A percentile compares a stretch with the other conserved stretches of the same genome.
Conservation (phyloP, 1,140 invertebrate genomes). For the Stegodyphus mimosarum region DNA sequence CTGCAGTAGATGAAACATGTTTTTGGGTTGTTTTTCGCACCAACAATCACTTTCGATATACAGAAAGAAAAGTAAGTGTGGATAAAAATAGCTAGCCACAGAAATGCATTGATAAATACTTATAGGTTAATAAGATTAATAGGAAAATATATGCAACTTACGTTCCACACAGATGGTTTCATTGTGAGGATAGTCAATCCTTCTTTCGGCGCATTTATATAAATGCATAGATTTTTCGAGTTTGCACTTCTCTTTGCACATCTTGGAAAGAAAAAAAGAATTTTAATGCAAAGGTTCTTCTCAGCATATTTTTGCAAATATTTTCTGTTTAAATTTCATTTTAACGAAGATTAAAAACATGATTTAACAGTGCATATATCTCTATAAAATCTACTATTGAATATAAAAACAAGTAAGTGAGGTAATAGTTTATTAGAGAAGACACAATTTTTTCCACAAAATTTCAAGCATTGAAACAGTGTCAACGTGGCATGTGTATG, state of each 20-base stretch:
- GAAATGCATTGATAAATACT: too few species aligned
- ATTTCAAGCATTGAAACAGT: too few species aligned
- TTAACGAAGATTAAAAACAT: not conserved
- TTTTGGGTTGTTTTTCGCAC: too few species aligned
- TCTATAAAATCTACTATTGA: too few species aligned
- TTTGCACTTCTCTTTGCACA: conserved; percentile 54
- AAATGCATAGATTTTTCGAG: conserved; percentile 22
- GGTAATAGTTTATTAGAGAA: too few species aligned
- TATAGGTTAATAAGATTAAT: not conserved
- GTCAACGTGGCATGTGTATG: too few species aligned
- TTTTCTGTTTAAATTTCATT: not conserved
- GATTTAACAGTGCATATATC: too few species aligned
- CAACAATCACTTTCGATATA: too few species aligned
- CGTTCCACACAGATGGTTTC: conserved; percentile 38
- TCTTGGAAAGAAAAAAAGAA: not conserved
- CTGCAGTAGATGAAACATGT: too few species aligned
- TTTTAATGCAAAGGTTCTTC: not conserved
- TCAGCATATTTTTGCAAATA: not conserved
- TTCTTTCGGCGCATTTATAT: conserved; percentile 25
- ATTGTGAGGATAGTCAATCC: conserved; percentile 54
- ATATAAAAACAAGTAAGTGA: too few species aligned
- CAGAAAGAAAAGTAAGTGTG: not conserved
- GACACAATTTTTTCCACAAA: too few species aligned
- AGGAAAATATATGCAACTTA: not conserved
- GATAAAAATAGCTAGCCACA: too few species aligned